Conservation (phyloP, 1,140 invertebrate species). For the Papilio polytes region DNA sequence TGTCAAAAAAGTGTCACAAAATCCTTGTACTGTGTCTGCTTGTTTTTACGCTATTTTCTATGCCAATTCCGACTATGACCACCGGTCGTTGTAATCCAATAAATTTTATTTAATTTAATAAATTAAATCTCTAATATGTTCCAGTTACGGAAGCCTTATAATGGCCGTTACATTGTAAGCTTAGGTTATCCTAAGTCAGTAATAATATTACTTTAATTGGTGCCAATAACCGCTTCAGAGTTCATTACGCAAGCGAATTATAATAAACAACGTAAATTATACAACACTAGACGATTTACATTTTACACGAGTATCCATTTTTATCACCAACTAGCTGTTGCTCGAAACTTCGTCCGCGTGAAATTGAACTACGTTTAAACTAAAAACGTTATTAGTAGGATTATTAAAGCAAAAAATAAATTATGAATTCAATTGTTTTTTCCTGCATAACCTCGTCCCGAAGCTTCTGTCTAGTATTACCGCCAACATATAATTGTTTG, state of each 20-base stretch:
- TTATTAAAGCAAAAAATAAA: too few relatives aligned
- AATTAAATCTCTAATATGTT: neutral
- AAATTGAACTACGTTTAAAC: too few relatives aligned
- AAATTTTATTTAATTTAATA: neutral
- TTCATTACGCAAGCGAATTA: neutral
- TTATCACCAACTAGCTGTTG: too few relatives aligned
- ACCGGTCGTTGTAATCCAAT: neutral
- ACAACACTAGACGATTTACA: neutral
- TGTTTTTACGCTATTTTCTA: too few relatives aligned
- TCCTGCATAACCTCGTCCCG: too few relatives aligned
- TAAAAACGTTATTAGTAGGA: too few relatives aligned
- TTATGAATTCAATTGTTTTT: too few relatives aligned
- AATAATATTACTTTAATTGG: slow-evolving; percentile 1
- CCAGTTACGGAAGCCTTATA: slow-evolving; percentile 7
- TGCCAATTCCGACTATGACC: neutral
- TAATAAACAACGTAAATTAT: slow-evolving; percentile 15
- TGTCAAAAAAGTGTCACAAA: too few relatives aligned
- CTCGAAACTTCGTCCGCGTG: too few relatives aligned
- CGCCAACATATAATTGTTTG: too few relatives aligned
- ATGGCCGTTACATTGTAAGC: slow-evolving; percentile 3
- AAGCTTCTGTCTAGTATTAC: too few relatives aligned
- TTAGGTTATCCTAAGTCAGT: slow-evolving; percentile 15
- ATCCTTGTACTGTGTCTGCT: too few relatives aligned
- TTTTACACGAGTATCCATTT: neutral
- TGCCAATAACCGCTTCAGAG: slow-evolving; percentile 7